Percentiles rank a stretch among this genome's conserved stretches.
Conservation (phyloP, 2,888 invertebrate genomes). For the Heliconius aoede region DNA sequence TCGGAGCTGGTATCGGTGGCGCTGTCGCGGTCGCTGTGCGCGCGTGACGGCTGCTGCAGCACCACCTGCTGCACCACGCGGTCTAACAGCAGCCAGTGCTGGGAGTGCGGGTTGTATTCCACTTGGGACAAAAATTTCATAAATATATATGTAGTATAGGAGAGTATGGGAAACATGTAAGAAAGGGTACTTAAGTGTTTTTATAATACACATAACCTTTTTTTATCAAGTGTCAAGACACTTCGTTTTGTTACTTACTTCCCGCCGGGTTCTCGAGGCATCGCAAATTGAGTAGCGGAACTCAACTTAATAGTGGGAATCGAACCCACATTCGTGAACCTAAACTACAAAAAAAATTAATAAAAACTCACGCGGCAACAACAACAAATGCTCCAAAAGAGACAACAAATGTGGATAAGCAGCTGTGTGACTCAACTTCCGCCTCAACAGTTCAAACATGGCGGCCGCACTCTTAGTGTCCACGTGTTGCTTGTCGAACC, state of each 20-base stretch:
- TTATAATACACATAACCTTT: no score
- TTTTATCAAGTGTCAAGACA: background rate
- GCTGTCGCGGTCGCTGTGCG: constrained; percentile 71
- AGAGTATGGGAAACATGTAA: no score
- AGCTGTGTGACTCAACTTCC: constrained; percentile 95
- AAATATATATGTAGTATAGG: no score
- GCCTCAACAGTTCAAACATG: constrained; percentile 95
- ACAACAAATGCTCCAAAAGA: constrained; percentile 92
- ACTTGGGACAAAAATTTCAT: constrained; percentile 73
- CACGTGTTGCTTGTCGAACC: constrained; percentile 95
- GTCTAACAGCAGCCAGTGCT: constrained; percentile 97
- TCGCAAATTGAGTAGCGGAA: background rate
- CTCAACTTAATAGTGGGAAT: background rate
- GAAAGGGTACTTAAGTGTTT: no score
- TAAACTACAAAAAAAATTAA: background rate
- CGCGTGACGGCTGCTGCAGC: constrained; percentile 86
- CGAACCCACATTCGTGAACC: no score
- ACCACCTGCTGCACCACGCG: constrained; percentile 97
- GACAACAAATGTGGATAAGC: constrained; percentile 97
- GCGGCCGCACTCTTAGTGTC: constrained; percentile 96
- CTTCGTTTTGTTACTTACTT: no score
- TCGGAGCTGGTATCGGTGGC: constrained; percentile 60
- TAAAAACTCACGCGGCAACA: constrained; percentile 89
- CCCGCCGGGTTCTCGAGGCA: no score
- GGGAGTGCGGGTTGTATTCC: constrained; percentile 93